These are phyloP conservation scores for Electrona antarctica DNA, from an alignment of 2,113 vertebrate species.

Conservation along the genomic window DNA sequence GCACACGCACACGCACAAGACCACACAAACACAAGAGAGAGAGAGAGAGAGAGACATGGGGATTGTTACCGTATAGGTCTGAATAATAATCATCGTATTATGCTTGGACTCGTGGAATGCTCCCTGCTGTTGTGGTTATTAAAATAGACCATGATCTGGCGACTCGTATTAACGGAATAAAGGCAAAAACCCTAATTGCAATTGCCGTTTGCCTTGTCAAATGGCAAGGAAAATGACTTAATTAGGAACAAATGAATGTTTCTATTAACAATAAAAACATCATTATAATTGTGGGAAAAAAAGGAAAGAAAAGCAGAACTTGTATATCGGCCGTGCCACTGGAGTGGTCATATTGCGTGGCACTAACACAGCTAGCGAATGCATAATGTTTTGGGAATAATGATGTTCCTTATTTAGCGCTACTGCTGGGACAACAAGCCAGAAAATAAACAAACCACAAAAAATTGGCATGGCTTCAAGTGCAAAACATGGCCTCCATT, in stretches of 20 bases:
- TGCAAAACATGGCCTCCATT: slow-evolving; percentile 78
- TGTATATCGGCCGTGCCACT: slow-evolving; percentile 52
- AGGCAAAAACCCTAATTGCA: slow-evolving; percentile 34
- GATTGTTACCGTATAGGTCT: neutral
- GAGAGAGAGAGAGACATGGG: neutral
- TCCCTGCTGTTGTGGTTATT: neutral
- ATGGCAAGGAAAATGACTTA: slow-evolving; percentile 46
- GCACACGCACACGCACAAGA: slow-evolving; percentile 4
- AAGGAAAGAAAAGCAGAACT: slow-evolving; percentile 42
- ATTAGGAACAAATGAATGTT: slow-evolving; percentile 54
- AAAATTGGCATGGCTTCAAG: slow-evolving; percentile 77
- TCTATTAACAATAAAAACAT: slow-evolving; percentile 29
- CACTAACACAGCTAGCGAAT: slow-evolving; percentile 28
- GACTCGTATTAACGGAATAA: slow-evolving; percentile 33
- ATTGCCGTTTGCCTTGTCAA: slow-evolving; percentile 44
- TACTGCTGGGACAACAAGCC: slow-evolving; percentile 69
- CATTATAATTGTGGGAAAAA: slow-evolving; percentile 37
- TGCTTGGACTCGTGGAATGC: neutral
- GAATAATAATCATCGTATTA: neutral
- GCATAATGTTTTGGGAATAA: slow-evolving; percentile 70
- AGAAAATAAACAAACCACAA: slow-evolving; percentile 76
- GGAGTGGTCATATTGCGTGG: slow-evolving; percentile 55
- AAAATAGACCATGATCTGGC: slow-evolving; percentile 32
- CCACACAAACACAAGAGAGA: slow-evolving; percentile 15
- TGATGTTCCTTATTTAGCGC: slow-evolving; percentile 77